Evolutionary conservation across 2,888 invertebrate genomes (phyloP), one percentile per base, ranked within the genome.

Genomic region (Plemyria rubiginata): DNA sequence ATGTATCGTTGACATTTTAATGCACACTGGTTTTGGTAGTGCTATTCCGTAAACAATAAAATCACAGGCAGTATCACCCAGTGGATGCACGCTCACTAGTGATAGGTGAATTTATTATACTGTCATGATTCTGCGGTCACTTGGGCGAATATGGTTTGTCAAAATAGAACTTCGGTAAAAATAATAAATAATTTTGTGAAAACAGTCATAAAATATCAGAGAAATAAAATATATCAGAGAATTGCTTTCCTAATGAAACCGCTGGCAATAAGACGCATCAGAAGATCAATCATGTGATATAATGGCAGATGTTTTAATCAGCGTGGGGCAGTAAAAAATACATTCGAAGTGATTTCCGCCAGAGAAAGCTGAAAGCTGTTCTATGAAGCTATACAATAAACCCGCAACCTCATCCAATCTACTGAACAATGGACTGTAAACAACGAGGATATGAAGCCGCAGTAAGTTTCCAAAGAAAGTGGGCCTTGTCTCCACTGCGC

Each of bases 361-460:
- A 48, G 52, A 52, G 58, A 58, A 51, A 58, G 46, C 45, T 32
- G n/a, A 51, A 56, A 59, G 32, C 56, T 36, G 38, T 29, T 52
- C 36, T 22, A 49, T 15, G 46, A 46, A 16, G n/a, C 38, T 50
- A 41, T 50, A 60, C 57, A 60, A 63, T 59, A 28, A 56, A 57
- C 13, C 46, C 38, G 55, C 59, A 60, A 58, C 22, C 60, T 65
- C 65, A 63, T 63, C 57, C 60, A 63, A 60, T 65, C 59, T 32
- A 9, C 28, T 46, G 60, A 48, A 70, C 70, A 70, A 70, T 70
- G 43, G 65, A 45, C 58, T 38, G 64, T 70, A 70, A 70, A 68
- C 60, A 67, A 40, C 53, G 54, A 49, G 55, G 67, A 66, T 57
- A 68, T 48, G 53, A 68, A 67, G 52, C 62, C 66, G 40, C 66